These are phyloP conservation scores for Marisa cornuarietis DNA, from an alignment of 1,140 invertebrate species.

Conservation along the genomic window DNA sequence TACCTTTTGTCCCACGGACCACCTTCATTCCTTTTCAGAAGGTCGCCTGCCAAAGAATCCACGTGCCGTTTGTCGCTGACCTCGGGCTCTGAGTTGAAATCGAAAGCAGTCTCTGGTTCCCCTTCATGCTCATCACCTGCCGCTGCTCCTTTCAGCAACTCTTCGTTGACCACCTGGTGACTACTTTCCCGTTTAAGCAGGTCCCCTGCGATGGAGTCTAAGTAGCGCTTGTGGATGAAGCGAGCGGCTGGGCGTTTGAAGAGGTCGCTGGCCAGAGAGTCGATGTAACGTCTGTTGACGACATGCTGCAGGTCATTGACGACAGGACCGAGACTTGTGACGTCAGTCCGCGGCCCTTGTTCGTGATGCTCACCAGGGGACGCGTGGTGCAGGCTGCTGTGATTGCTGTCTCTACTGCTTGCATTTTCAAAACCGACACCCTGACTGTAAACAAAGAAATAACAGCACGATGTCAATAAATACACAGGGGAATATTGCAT, in stretches of 20 bases:
- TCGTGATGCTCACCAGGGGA: too few relatives aligned
- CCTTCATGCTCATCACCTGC: background rate
- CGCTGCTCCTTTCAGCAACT: background rate
- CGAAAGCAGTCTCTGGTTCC: too few relatives aligned
- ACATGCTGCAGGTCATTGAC: background rate
- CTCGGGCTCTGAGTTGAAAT: too few relatives aligned
- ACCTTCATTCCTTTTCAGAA: background rate
- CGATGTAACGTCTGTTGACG: constrained; percentile 8
- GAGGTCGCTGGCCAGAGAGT: constrained; percentile 22
- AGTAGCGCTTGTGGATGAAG: constrained; percentile 5
- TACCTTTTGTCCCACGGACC: background rate
- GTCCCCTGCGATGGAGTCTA: constrained; percentile 14
- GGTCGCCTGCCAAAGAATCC: constrained; percentile 11
- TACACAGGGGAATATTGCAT: too few relatives aligned
- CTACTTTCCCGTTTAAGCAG: background rate
- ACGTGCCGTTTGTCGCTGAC: background rate
- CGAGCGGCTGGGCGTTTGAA: background rate
- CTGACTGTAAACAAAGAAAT: too few relatives aligned
- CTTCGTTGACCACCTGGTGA: constrained; percentile 7
- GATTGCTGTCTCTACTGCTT: too few relatives aligned
- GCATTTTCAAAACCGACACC: too few relatives aligned
- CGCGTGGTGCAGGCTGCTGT: too few relatives aligned
- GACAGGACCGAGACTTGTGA: background rate
- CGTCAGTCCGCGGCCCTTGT: too few relatives aligned
- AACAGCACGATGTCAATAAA: too few relatives aligned